Percentiles rank a stretch among this genome's conserved stretches.
Evolutionary conservation across 2,113 vertebrate genomes (phyloP).

Genomic region (Vulpes lagopus): DNA sequence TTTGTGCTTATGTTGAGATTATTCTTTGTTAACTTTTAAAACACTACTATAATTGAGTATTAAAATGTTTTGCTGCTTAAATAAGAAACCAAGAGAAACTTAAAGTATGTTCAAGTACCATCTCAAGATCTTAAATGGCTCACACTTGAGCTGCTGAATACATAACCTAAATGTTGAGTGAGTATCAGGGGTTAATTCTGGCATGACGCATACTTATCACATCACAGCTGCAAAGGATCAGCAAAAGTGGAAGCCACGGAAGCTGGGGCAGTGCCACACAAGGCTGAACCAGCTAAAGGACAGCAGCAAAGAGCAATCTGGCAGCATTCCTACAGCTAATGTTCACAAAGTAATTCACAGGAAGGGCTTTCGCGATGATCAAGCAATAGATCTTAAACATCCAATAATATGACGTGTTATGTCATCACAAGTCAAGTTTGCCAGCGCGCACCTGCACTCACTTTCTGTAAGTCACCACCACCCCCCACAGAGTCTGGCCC

Average conservation of each 20-base stretch:
- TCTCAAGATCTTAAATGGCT: background rate
- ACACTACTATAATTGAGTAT: background rate
- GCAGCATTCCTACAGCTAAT: background rate
- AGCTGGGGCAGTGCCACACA: background rate
- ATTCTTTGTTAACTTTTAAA: background rate
- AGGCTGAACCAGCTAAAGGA: background rate
- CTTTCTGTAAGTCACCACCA: background rate
- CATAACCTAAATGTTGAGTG: background rate
- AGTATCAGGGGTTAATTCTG: rapidly evolving
- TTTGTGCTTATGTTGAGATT: background rate
- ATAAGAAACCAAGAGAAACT: background rate
- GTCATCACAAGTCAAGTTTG: background rate
- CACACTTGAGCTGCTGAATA: background rate
- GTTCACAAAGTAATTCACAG: background rate
- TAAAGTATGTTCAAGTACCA: background rate
- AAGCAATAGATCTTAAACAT: background rate
- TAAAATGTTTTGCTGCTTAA: background rate
- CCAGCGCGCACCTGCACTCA: background rate
- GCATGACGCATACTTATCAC: background rate
- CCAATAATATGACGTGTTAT: too few relatives aligned
- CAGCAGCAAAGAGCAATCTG: background rate
- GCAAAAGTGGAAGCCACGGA: rapidly evolving
- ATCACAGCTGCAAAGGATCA: background rate
- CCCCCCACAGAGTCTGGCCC: background rate
- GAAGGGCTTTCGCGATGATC: background rate